Evolutionary conservation across 2,797 vertebrate species (phyloP).

Genomic region (Rhinichthys osculus): DNA sequence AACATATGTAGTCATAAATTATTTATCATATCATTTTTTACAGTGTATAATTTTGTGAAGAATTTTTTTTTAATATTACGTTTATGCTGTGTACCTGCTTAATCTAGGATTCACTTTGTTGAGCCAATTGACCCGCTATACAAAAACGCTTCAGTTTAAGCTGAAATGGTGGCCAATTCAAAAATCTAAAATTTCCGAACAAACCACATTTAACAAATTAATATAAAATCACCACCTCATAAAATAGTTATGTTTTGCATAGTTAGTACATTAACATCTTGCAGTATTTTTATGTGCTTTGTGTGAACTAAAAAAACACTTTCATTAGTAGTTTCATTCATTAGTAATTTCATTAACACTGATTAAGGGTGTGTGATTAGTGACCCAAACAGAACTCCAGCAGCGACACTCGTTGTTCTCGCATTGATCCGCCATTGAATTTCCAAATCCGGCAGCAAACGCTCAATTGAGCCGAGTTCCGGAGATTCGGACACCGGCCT

Average conservation of each 20-base stretch:
- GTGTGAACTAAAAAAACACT: background rate
- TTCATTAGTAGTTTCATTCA: background rate
- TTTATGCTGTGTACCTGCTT: background rate
- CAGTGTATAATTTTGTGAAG: background rate
- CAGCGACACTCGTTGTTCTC: conserved; percentile 10
- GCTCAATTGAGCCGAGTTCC: background rate
- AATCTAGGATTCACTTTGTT: background rate
- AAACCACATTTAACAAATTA: background rate
- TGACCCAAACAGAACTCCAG: conserved; percentile 22
- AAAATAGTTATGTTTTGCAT: background rate
- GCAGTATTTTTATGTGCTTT: background rate
- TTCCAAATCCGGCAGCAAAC: background rate
- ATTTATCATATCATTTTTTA: no score
- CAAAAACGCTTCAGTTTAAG: background rate
- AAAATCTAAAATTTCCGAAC: background rate
- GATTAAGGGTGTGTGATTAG: background rate
- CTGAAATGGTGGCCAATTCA: background rate
- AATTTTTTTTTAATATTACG: background rate
- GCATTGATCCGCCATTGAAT: conserved; percentile 13
- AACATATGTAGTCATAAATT: no score
- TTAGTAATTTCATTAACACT: background rate
- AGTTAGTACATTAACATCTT: background rate
- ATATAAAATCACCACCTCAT: background rate
- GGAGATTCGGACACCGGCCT: background rate
- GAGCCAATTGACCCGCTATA: background rate